phyloP scores from a whole-genome alignment of 2,888 invertebrate species.

The Meghimatium bilineatum region DNA sequence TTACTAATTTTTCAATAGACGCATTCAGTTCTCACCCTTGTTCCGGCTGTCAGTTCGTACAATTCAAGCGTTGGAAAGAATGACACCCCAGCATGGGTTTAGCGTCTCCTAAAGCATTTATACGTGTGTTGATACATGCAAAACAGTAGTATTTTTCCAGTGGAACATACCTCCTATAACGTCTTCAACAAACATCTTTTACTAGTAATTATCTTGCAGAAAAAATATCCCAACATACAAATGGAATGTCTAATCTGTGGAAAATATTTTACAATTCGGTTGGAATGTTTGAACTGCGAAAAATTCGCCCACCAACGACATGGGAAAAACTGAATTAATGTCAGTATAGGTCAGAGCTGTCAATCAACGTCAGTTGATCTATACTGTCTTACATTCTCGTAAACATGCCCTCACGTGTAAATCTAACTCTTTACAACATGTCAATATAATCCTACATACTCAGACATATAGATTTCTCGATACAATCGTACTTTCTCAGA shows the following conservation, averaged over 20 bases:
- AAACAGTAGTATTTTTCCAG: not conserved
- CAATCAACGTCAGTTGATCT: not conserved
- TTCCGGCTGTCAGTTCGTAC: not conserved
- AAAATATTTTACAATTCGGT: not conserved
- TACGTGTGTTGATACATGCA: conserved; percentile 2
- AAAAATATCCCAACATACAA: not conserved
- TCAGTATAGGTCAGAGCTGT: not conserved
- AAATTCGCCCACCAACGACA: not conserved
- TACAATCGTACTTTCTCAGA: not conserved
- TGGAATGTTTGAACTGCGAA: not conserved
- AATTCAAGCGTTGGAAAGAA: not conserved
- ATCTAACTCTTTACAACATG: not conserved
- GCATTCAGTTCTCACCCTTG: not conserved
- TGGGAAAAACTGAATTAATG: not conserved
- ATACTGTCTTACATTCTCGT: not conserved
- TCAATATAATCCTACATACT: no score
- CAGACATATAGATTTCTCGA: not conserved
- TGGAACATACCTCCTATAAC: not conserved
- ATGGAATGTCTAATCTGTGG: not conserved
- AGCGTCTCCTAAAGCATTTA: not conserved
- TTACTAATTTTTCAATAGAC: not conserved
- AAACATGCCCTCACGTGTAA: not conserved
- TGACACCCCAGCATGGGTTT: no score
- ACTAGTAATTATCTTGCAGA: not conserved
- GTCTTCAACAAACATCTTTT: conserved; percentile 1